Evolutionary conservation across 2,888 invertebrate genomes (phyloP), one percentile per base, ranked within the genome.

Genomic region (Eremobia ochroleuca): DNA sequence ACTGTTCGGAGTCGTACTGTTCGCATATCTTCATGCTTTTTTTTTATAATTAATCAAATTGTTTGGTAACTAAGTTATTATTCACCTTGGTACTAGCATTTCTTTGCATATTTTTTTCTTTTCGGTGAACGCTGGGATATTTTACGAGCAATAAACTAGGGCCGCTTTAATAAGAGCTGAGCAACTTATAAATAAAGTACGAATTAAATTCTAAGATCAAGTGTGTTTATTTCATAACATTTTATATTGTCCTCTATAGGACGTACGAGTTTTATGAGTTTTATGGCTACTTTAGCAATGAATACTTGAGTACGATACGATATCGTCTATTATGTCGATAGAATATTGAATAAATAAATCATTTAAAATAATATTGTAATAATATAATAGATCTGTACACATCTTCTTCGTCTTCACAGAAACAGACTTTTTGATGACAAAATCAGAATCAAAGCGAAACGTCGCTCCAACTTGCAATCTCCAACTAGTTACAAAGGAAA

Each of bases 401-500:
- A n/a, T 55, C n/a, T n/a, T 65, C 18, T 72, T 55, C n/a, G 68
- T 62, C 40, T 59, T 64, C 25, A 31, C 15, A 72, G 18, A 59
- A 69, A 69, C 25, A 34, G 46, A 46, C 8, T 69, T 37, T 46
- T 74, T 69, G 49, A 70, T 73, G 65, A 77, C 77, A 71, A 76
- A 79, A 82, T 77, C 73, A 75, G 49, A 73, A 67, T 70, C 78
- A 69, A 82, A 87, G 76, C 81, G 73, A 74, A 79, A 80, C 82
- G 55, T 82, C 79, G 52, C n/a, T n/a, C 59, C 79, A 92, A 92
- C 86, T 90, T 90, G 71, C 43, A 85, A 78, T 88, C 90, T 90
- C 82, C 70, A 92, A 93, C 92, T 92, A 91, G 90, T 91, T 89
- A 90, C 90, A 89, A 91, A 92, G 87, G 91, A 92, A 93, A 91